These are phyloP conservation scores for Cladorhizidae sp. DNA, from an alignment of 37 sponge, comb jelly and placozoan species.

Conservation along the genomic window DNA sequence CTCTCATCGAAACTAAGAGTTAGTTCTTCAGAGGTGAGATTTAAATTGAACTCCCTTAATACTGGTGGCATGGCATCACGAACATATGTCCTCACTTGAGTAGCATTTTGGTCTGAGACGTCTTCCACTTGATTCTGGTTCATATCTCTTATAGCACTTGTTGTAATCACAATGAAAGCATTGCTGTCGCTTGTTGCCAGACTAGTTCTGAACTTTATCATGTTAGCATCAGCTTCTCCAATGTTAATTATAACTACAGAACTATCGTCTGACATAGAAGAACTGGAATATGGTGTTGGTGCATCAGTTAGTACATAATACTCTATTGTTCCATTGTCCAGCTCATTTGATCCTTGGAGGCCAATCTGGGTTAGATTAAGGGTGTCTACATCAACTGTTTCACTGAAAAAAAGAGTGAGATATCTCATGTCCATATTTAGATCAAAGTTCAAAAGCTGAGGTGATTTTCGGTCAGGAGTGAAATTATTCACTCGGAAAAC, in stretches of 20 bases:
- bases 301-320: slow-evolving; percentile 50
- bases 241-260: slow-evolving; percentile 55
- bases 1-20: slow-evolving; percentile 91
- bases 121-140: slow-evolving; percentile 58
- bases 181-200: slow-evolving; percentile 47
- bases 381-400: slow-evolving; percentile 75
- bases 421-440: slow-evolving; percentile 55
- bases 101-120: slow-evolving; percentile 50
- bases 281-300: slow-evolving; percentile 41
- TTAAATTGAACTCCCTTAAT: slow-evolving; percentile 66
- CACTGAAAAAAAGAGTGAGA: slow-evolving; percentile 71
- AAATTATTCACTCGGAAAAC: slow-evolving; percentile 54
- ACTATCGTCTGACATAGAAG: slow-evolving; percentile 55
- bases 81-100: slow-evolving; percentile 30
- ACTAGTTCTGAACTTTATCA: slow-evolving; percentile 67
- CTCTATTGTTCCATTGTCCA: slow-evolving; percentile 17
- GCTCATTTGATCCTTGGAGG: slow-evolving; percentile 47
- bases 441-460: slow-evolving; percentile 52
- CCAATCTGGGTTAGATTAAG: slow-evolving; percentile 74
- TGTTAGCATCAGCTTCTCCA: slow-evolving; percentile 77
- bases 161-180: slow-evolving; percentile 61
- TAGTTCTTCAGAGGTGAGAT: slow-evolving; percentile 70
- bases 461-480: slow-evolving; percentile 52
- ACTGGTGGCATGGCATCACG: slow-evolving; percentile 66
- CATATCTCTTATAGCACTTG: slow-evolving; percentile 64